These are phyloP conservation scores for Hypselothyrea guttata DNA, from an alignment of 2,888 invertebrate genomes.

Conservation along the genomic window DNA sequence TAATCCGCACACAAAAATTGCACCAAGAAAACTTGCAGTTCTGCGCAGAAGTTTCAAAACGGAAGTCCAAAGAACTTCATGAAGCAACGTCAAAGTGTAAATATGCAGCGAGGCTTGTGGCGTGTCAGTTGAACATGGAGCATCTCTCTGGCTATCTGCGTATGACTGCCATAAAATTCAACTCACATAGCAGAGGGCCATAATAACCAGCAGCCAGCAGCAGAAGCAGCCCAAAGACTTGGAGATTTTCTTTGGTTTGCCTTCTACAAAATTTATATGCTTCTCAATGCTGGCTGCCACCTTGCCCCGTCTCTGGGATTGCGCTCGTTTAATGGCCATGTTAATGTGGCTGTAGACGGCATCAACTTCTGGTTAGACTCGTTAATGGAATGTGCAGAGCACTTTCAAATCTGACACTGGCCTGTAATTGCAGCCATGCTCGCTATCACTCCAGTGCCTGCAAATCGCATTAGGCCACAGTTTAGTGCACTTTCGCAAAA, in stretches of 20 bases:
- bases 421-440: slow-evolving; percentile 40
- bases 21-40: no score
- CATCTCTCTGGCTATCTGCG: slow-evolving; percentile 56
- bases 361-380: slow-evolving; percentile 17
- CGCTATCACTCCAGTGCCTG: slow-evolving; percentile 28
- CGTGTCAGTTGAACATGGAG: no score
- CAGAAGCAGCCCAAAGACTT: slow-evolving; percentile 55
- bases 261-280: slow-evolving; percentile 33
- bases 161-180: slow-evolving; percentile 73
- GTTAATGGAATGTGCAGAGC: not conserved
- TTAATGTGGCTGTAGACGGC: slow-evolving; percentile 47
- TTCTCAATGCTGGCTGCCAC: slow-evolving; percentile 9
- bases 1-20: no score
- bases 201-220: slow-evolving; percentile 68
- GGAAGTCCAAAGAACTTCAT: no score
- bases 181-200: slow-evolving; percentile 51
- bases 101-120: no score
- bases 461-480: slow-evolving; percentile 63
- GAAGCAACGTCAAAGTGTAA: no score
- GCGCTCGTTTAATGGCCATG: slow-evolving; percentile 63
- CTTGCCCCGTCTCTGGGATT: slow-evolving; percentile 10
- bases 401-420: not conserved
- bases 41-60: no score
- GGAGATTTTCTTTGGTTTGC: slow-evolving; percentile 42
- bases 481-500: slow-evolving; percentile 19